Percentiles rank a stretch among this genome's conserved stretches.
These are phyloP conservation scores for Lutjanus erythropterus DNA, from an alignment of 2,113 vertebrate genomes.

Conservation along the genomic window DNA sequence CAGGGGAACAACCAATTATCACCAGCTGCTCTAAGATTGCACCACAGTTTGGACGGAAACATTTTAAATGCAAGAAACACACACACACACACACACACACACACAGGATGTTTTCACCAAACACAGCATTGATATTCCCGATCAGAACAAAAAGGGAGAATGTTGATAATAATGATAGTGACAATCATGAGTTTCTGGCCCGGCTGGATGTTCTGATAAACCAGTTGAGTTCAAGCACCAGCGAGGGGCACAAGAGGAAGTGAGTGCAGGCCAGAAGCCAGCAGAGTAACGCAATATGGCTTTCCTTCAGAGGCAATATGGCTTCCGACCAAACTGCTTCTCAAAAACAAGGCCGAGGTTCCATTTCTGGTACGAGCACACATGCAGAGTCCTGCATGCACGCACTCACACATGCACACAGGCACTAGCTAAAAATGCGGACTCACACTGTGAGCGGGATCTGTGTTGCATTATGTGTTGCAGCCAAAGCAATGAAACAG, in stretches of 20 bases:
- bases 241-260: constrained; percentile 68
- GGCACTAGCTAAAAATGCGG: constrained; percentile 23
- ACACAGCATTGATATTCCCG: constrained; percentile 1
- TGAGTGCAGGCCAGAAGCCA: constrained; percentile 59
- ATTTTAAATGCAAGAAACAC: constrained; percentile 19
- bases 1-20: constrained; percentile 47
- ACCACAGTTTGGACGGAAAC: constrained; percentile 32
- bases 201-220: constrained; percentile 41
- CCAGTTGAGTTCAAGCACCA: constrained; percentile 48
- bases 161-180: constrained; percentile 3
- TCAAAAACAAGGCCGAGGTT: constrained; percentile 71
- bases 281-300: constrained; percentile 55
- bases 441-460: constrained; percentile 69
- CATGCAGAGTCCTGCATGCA: constrained; percentile 1
- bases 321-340: constrained; percentile 67
- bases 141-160: constrained; percentile 13
- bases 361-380: constrained; percentile 42
- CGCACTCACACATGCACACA: constrained; percentile 28
- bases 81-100: constrained; percentile 9
- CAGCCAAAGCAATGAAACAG: constrained; percentile 80
- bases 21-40: constrained; percentile 53
- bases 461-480: constrained; percentile 82
- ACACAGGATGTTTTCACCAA: constrained; percentile 17
- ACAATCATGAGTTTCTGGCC: constrained; percentile 13
- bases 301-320: constrained; percentile 56